Base-by-base conservation (phyloP, 1,140 invertebrate species). In the Caenorhabditis remanei region DNA sequence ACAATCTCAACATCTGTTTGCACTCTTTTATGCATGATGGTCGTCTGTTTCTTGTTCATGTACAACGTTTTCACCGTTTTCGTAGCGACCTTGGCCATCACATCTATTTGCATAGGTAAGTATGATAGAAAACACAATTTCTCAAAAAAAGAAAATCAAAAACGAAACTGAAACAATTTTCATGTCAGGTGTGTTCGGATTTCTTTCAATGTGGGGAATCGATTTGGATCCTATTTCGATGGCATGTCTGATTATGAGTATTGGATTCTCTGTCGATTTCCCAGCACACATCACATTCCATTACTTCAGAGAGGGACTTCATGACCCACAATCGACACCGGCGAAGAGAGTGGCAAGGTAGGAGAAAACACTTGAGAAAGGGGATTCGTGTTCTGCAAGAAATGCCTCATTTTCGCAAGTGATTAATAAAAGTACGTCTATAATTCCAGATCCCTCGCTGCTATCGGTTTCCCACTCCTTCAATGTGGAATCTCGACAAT, bases 401-500 rank as follows among this genome's bases (percentile, higher is more conserved):
- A 32, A 2, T 32, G 32, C 2, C 32, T 32, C 2, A 32, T 32
- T 32, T 32, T 32, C 32, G 2, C 32, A 32, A 32, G 32, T 2
- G 32, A 32, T 32, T n/a, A n/a, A n/a, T n/a, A n/a, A n/a, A n/a
- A n/a, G n/a, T n/a, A n/a, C n/a, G n/a, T n/a, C n/a, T n/a, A n/a
- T n/a, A n/a, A n/a, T 88, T 85, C n/a, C 63, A 88, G 85, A 75
- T 75, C 96, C 83, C 93, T 99, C 0, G 96, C 96, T 91, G 96
- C 96, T 0, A 93, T 98, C 0, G 97, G 97, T 6, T 93, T 98
- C n/a, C 97, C 98, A 0, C 97, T 99, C 84, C 94, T 98, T 14
- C 97, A 98, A 93, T 97, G 97, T 21, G 96, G 97, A 0, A 94
- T 96, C 0, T 98, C 96, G 13, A 98, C 97, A 0, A 96, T 98